phyloP scores from a whole-genome alignment of 2,113 vertebrate species.

The Caranx melampygus region DNA sequence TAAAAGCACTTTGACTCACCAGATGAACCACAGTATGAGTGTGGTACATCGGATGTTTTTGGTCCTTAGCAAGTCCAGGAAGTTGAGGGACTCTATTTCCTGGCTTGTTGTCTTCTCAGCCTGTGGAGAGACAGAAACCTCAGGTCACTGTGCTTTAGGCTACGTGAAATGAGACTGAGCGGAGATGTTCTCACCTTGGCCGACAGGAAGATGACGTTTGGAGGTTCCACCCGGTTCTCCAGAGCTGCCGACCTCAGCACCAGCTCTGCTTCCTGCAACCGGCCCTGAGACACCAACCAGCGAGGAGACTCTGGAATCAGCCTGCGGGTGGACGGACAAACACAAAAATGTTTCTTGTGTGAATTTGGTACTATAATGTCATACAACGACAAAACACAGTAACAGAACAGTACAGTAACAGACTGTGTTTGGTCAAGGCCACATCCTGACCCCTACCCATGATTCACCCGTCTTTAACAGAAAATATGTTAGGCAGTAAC shows the following conservation, averaged over 20 bases:
- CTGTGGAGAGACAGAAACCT: constrained; percentile 31
- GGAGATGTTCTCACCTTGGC: constrained; percentile 25
- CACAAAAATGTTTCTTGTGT: not conserved
- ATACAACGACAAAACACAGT: no score
- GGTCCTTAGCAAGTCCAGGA: constrained; percentile 62
- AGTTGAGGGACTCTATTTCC: not conserved
- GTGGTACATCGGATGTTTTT: constrained; percentile 42
- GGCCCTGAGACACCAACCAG: constrained; percentile 64
- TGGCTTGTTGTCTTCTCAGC: constrained; percentile 21
- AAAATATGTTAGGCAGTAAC: no score
- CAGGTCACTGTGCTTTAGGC: not conserved
- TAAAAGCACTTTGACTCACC: constrained; percentile 41
- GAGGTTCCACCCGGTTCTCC: constrained; percentile 60
- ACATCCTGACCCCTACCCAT: no score
- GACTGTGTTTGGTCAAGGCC: no score
- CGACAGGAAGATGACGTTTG: constrained; percentile 47
- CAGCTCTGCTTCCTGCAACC: constrained; percentile 43
- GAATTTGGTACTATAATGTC: not conserved
- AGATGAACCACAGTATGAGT: constrained; percentile 63
- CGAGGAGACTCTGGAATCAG: constrained; percentile 70
- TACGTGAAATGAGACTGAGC: not conserved
- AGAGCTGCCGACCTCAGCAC: constrained; percentile 57
- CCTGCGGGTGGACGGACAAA: constrained; percentile 34
- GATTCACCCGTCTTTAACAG: no score
- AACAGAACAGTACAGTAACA: no score